phyloP scores from a whole-genome alignment of 2,888 invertebrate species.

The Andrena chrysosceles region DNA sequence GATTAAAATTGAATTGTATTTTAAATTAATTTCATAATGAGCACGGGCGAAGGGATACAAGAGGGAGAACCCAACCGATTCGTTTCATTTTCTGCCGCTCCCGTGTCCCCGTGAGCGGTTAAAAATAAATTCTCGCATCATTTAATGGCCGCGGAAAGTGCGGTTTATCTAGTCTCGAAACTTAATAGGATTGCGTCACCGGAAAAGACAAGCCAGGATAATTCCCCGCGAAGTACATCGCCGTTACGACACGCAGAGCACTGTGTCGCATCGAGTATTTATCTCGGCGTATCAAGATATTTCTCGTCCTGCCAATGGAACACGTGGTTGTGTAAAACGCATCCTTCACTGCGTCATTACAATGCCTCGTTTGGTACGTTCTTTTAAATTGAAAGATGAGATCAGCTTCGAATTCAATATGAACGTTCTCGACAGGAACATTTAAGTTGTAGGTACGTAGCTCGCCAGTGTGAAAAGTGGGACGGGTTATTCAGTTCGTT shows the following conservation, averaged over 20 bases:
- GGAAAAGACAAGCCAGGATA: conserved; percentile 39
- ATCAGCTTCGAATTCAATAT: neutral
- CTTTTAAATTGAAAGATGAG: neutral
- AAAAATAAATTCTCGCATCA: conserved; percentile 54
- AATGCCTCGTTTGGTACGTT: neutral
- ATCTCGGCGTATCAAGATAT: conserved; percentile 49
- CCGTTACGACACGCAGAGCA: conserved; percentile 57
- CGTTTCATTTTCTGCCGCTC: conserved; percentile 10
- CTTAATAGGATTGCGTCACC: conserved; percentile 50
- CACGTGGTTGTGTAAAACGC: neutral
- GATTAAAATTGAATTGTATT: conserved; percentile 49
- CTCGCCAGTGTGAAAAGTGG: too few species aligned
- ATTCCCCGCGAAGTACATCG: conserved; percentile 41
- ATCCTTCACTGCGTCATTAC: conserved; percentile 5
- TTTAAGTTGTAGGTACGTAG: neutral
- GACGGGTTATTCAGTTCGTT: too few species aligned
- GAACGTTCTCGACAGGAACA: neutral
- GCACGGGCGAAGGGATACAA: conserved; percentile 5
- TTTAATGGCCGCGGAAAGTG: conserved; percentile 37
- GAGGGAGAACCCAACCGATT: neutral
- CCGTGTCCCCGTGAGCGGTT: conserved; percentile 23
- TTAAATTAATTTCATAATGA: conserved; percentile 35
- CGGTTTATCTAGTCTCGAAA: conserved; percentile 56
- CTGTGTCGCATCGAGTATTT: conserved; percentile 69
- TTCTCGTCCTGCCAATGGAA: neutral